These are phyloP conservation scores for Calidris pygmaea DNA, from an alignment of 2,113 vertebrate species.

Conservation along the genomic window DNA sequence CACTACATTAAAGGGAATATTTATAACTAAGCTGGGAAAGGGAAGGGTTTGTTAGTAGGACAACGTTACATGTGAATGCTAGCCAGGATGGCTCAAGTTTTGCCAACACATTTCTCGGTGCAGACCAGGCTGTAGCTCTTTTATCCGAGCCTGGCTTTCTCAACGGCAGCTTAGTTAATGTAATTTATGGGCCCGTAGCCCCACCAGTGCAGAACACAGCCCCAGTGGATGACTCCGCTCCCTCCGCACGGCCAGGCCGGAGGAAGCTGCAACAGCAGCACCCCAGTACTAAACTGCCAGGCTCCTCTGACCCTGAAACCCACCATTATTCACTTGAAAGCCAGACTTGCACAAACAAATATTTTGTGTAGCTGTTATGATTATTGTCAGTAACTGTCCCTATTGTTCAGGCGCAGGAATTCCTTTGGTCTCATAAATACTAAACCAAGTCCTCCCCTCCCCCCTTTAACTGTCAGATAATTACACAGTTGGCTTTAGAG, in stretches of 20 bases:
- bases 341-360: slow-evolving; percentile 56
- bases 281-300: accelerated
- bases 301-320: neutral
- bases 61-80: accelerated
- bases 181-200: no score
- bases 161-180: neutral
- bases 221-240: neutral
- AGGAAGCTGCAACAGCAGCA: neutral
- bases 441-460: slow-evolving; percentile 39
- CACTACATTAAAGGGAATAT: neutral
- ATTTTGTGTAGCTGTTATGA: slow-evolving; percentile 62
- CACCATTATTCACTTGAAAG: neutral
- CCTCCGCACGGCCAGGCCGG: accelerated
- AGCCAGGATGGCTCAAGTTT: neutral
- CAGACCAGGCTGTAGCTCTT: neutral
- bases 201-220: neutral
- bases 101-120: accelerated
- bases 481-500: slow-evolving; percentile 81
- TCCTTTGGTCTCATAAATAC: slow-evolving; percentile 70
- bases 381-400: slow-evolving; percentile 65
- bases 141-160: accelerated
- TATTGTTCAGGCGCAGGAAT: slow-evolving; percentile 66
- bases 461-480: slow-evolving; percentile 74
- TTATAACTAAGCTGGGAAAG: neutral
- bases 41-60: neutral